Evolutionary conservation across 2,797 vertebrate species (phyloP).

Genomic region (Melanogrammus aeglefinus): DNA sequence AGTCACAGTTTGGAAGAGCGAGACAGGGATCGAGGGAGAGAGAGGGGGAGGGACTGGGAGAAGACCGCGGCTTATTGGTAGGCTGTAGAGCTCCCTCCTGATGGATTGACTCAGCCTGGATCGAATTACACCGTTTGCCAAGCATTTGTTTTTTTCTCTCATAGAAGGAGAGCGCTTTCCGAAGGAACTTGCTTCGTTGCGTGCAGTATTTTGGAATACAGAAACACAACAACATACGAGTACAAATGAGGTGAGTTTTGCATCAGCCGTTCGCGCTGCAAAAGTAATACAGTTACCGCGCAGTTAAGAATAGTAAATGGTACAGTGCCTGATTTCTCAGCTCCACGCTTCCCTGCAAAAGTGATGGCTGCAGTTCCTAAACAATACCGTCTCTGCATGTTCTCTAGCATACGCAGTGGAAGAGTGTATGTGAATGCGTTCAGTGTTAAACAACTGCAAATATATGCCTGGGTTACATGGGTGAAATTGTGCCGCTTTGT

Average conservation of each 20-base stretch:
- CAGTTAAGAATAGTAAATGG: too few relatives aligned
- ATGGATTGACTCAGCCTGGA: constrained; percentile 82
- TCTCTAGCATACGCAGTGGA: too few relatives aligned
- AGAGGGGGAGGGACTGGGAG: constrained; percentile 69
- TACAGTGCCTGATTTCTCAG: too few relatives aligned
- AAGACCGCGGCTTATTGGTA: constrained; percentile 69
- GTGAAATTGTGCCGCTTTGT: background rate
- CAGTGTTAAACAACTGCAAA: too few relatives aligned
- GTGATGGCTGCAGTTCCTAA: too few relatives aligned
- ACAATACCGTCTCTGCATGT: too few relatives aligned
- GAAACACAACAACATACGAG: constrained; percentile 56
- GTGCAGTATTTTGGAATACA: constrained; percentile 35
- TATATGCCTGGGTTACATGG: background rate
- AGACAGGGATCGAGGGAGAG: constrained; percentile 47
- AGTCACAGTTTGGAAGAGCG: constrained; percentile 43
- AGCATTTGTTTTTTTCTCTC: constrained; percentile 83
- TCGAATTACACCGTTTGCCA: constrained; percentile 87
- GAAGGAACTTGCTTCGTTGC: constrained; percentile 66
- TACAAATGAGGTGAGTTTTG: constrained; percentile 78
- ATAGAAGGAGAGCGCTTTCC: constrained; percentile 40
- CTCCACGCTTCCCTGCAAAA: too few relatives aligned
- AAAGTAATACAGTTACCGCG: too few relatives aligned
- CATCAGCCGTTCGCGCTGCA: too few relatives aligned
- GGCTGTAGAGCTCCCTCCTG: constrained; percentile 64
- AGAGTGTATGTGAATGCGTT: too few relatives aligned